Evolutionary conservation across 2,113 vertebrate genomes (phyloP).

Genomic region (Manacus vitellinus): DNA sequence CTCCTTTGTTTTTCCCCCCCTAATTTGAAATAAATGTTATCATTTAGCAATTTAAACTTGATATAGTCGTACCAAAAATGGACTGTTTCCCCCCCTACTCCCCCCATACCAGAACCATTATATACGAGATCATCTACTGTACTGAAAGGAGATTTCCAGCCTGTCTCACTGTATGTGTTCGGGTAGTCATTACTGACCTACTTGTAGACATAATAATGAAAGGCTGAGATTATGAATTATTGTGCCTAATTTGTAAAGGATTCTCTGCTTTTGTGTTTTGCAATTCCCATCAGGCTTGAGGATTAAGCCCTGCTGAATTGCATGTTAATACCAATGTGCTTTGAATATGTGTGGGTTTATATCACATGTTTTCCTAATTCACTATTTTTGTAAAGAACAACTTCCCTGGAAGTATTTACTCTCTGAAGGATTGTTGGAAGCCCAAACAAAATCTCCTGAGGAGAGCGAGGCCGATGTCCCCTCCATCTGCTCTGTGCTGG

Average conservation of each 20-base stretch:
- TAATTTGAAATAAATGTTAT: neutral
- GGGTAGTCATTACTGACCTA: constrained; percentile 46
- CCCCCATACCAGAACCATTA: neutral
- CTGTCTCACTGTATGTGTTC: neutral
- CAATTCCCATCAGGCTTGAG: constrained; percentile 39
- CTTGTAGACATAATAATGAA: constrained; percentile 36
- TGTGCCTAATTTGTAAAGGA: constrained; percentile 63
- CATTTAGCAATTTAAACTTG: neutral
- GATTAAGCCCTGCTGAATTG: constrained; percentile 29
- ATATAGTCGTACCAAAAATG: neutral
- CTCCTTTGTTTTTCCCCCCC: neutral
- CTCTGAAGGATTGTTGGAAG: neutral
- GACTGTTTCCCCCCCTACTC: neutral
- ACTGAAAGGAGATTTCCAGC: constrained; percentile 2
- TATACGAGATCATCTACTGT: neutral
- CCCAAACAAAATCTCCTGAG: neutral
- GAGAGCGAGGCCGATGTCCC: fast-evolving
- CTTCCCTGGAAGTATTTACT: constrained; percentile 46
- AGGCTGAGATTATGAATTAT: constrained; percentile 54
- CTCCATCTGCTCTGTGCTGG: neutral
- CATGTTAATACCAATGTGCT: constrained; percentile 36
- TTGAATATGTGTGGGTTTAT: constrained; percentile 26
- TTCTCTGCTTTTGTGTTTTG: constrained; percentile 55
- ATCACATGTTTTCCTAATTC: constrained; percentile 33
- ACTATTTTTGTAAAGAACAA: constrained; percentile 2